Conservation (phyloP, 2,797 vertebrate genomes). For the Coluber constrictor region DNA sequence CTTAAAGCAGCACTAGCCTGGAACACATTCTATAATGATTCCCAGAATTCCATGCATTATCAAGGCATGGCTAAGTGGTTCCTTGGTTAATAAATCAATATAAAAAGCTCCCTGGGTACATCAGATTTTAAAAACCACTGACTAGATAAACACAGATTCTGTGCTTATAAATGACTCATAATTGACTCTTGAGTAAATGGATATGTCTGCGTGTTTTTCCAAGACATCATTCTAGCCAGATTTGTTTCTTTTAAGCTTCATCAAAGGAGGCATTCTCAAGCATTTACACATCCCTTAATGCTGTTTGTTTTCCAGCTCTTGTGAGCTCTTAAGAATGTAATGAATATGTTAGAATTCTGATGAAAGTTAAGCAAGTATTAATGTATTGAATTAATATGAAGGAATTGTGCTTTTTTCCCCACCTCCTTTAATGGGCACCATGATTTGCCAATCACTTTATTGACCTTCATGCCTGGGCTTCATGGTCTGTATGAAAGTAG, state of each 20-base stretch:
- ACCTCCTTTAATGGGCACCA: slow-evolving; percentile 49
- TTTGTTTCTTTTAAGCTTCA: slow-evolving; percentile 33
- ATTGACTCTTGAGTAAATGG: slow-evolving; percentile 41
- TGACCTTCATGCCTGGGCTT: slow-evolving; percentile 63
- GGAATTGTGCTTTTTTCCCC: slow-evolving; percentile 46
- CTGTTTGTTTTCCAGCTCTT: slow-evolving; percentile 43
- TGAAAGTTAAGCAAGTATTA: slow-evolving; percentile 48
- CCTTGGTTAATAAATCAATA: background rate
- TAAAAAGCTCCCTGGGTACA: background rate
- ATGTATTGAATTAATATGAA: slow-evolving; percentile 8
- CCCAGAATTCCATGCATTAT: background rate
- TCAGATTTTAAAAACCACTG: background rate
- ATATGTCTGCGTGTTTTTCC: slow-evolving; percentile 13
- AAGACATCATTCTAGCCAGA: slow-evolving; percentile 31
- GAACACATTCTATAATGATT: background rate
- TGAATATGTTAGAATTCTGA: slow-evolving; percentile 40
- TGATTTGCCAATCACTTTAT: slow-evolving; percentile 62
- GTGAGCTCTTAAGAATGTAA: slow-evolving; percentile 37
- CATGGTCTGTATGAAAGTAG: slow-evolving; percentile 56
- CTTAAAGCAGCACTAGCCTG: background rate
- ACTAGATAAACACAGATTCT: slow-evolving; percentile 20
- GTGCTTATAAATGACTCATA: slow-evolving; percentile 19
- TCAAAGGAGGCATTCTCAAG: slow-evolving; percentile 44
- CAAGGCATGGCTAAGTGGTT: background rate
- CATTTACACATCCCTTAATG: slow-evolving; percentile 22